Conservation (phyloP, 2,113 vertebrate genomes). For the Corythornis vintsioides region DNA sequence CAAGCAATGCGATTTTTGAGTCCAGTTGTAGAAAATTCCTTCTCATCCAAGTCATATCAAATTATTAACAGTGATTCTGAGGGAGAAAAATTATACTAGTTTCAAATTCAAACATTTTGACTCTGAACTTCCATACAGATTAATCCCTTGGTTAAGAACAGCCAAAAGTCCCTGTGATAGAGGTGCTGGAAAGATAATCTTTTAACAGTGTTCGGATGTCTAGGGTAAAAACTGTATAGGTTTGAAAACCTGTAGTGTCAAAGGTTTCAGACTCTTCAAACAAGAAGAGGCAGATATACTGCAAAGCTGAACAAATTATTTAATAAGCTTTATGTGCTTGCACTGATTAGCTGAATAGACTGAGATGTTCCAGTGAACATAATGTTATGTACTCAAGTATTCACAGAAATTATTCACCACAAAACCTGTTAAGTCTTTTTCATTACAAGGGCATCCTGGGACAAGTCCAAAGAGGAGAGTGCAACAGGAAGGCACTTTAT, state of each 20-base stretch:
- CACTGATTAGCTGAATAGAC: constrained; percentile 38
- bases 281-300: constrained; percentile 15
- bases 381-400: constrained; percentile 28
- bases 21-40: constrained; percentile 22
- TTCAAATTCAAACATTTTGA: constrained; percentile 12
- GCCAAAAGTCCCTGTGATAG: background rate
- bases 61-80: constrained; percentile 41
- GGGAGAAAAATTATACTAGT: constrained; percentile 7
- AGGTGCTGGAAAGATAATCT: background rate
- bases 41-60: background rate
- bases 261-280: constrained; percentile 29
- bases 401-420: constrained; percentile 53
- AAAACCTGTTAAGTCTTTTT: constrained; percentile 59
- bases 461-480: constrained; percentile 21
- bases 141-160: background rate
- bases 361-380: background rate
- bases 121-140: background rate
- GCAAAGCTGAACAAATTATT: constrained; percentile 33
- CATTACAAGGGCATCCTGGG: constrained; percentile 15
- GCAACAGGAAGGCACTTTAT: constrained; percentile 6
- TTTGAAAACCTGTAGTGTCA: background rate
- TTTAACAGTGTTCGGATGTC: background rate
- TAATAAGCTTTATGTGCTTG: constrained; percentile 40
- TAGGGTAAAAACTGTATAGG: background rate
- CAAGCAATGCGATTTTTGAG: background rate